These are phyloP conservation scores for Sorex maritimensis DNA, from an alignment of 2,797 vertebrate species.

Conservation along the genomic window DNA sequence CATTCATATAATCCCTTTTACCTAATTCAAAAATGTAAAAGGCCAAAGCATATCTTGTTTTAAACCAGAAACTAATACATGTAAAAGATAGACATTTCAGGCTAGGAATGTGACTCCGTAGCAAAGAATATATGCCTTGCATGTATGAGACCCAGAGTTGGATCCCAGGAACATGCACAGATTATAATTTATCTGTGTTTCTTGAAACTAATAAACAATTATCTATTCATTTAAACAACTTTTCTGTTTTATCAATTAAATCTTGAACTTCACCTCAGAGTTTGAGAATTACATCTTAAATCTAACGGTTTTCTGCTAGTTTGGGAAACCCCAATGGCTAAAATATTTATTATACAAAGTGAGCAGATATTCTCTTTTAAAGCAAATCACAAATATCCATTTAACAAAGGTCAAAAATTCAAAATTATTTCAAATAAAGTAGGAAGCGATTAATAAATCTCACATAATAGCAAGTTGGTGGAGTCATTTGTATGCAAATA, in stretches of 20 bases:
- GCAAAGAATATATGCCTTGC: too few species aligned
- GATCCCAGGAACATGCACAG: too few species aligned
- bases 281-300: slow-evolving; percentile 36
- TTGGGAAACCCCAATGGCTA: slow-evolving; percentile 34
- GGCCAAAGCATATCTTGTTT: neutral
- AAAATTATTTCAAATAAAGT: slow-evolving; percentile 71
- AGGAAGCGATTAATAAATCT: neutral
- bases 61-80: neutral
- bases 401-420: slow-evolving; percentile 58
- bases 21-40: slow-evolving; percentile 18
- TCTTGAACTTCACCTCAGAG: neutral
- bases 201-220: slow-evolving; percentile 2
- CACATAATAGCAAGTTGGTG: slow-evolving; percentile 22
- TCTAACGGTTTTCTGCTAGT: neutral
- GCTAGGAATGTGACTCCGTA: neutral
- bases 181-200: slow-evolving; percentile 1
- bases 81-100: slow-evolving; percentile 10
- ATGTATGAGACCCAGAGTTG: too few species aligned
- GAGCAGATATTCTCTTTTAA: slow-evolving; percentile 53
- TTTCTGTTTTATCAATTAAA: slow-evolving; percentile 37
- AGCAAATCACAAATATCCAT: slow-evolving; percentile 52
- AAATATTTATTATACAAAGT: slow-evolving; percentile 30
- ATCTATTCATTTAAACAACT: slow-evolving; percentile 9
- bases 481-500: slow-evolving; percentile 18
- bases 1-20: neutral